A percentile compares a stretch with the other conserved stretches of the same genome.
These are phyloP conservation scores for Dolichopus griseipennis DNA, from an alignment of 2,888 invertebrate species.

Conservation along the genomic window DNA sequence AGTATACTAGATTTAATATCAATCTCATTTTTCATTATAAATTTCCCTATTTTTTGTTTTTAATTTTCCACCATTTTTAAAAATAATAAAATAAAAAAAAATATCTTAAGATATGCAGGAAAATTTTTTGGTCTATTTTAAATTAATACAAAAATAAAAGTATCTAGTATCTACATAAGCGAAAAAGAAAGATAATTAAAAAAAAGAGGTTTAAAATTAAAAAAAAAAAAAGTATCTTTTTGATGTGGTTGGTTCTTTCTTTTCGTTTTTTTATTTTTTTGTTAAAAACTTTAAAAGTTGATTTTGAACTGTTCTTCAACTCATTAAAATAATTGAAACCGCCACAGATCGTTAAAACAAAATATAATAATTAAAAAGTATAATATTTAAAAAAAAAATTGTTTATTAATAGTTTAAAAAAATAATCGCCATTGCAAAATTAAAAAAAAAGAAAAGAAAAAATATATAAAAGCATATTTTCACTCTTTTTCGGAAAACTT, in stretches of 20 bases:
- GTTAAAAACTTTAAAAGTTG: not conserved
- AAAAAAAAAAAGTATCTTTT: not conserved
- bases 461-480: no score
- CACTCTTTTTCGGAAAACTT: no score
- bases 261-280: no score
- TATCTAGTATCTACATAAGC: no score
- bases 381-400: not conserved
- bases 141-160: not conserved
- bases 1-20: no score
- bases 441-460: not conserved
- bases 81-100: not conserved
- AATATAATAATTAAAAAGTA: not conserved
- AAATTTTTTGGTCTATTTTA: not conserved
- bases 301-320: not conserved
- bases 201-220: no score
- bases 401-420: not conserved
- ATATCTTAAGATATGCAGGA: not conserved
- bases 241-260: not conserved
- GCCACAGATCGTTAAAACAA: not conserved
- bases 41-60: not conserved
- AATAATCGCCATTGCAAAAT: not conserved
- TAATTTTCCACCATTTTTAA: not conserved
- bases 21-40: no score
- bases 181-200: no score
- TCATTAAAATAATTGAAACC: slow-evolving; percentile 4